These are phyloP conservation scores for Oceanodroma tethys DNA, from an alignment of 2,113 vertebrate species.

Conservation along the genomic window DNA sequence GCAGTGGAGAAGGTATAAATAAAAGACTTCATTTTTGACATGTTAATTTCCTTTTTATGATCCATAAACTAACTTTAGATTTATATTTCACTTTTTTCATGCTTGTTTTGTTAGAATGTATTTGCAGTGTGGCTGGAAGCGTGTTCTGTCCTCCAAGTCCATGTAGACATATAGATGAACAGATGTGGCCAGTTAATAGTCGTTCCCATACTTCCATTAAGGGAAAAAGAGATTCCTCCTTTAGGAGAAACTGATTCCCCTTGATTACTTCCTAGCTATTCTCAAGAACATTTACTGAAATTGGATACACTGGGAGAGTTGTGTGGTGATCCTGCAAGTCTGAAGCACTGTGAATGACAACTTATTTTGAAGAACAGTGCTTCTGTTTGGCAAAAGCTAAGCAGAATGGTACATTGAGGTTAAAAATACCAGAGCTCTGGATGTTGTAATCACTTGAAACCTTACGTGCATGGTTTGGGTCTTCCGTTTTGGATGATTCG, in stretches of 20 bases:
- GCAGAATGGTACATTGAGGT: not conserved
- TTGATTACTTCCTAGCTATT: not conserved
- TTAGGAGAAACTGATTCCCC: not conserved
- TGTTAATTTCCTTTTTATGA: not conserved
- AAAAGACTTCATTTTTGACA: not conserved
- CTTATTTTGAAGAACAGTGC: not conserved
- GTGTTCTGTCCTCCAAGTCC: not conserved
- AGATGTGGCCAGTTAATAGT: not conserved
- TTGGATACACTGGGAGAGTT: not conserved
- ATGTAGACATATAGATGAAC: not conserved
- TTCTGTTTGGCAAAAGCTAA: not conserved
- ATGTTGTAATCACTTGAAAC: not conserved
- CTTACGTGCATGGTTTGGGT: not conserved
- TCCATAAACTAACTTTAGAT: not conserved
- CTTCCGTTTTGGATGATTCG: not conserved
- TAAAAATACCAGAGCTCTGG: not conserved
- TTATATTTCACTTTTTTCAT: not conserved
- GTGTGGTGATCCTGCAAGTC: not conserved
- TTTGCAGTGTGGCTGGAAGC: not conserved
- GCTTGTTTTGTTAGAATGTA: not conserved
- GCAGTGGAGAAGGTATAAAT: conserved; percentile 88
- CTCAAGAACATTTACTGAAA: not conserved
- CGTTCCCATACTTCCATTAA: not conserved
- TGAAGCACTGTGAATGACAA: not conserved
- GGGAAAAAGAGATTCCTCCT: not conserved